phyloP scores from a whole-genome alignment of 2,797 vertebrate genomes.

The Gephyroberyx darwinii region DNA sequence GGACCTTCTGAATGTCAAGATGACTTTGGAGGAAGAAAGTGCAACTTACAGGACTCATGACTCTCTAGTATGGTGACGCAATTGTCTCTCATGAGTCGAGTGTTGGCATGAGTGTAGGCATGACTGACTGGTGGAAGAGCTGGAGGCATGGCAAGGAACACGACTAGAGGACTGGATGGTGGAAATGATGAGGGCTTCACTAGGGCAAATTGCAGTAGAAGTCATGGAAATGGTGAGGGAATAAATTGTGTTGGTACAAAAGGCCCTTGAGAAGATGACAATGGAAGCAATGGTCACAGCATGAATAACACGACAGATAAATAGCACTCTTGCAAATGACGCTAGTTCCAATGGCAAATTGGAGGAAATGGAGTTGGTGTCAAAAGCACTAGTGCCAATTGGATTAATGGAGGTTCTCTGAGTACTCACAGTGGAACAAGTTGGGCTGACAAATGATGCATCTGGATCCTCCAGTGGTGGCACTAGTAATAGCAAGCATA shows the following conservation, averaged over 20 bases:
- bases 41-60: constrained; percentile 69
- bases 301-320: neutral
- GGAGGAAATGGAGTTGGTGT: constrained; percentile 13
- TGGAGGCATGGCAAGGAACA: neutral
- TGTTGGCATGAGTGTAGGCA: neutral
- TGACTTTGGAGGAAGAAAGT: constrained; percentile 72
- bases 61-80: constrained; percentile 44
- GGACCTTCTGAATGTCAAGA: constrained; percentile 71
- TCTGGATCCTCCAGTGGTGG: neutral
- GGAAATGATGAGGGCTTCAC: neutral
- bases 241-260: neutral
- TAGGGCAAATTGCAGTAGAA: neutral
- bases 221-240: neutral
- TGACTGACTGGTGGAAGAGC: neutral
- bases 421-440: neutral
- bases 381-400: neutral
- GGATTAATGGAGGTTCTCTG: constrained; percentile 5
- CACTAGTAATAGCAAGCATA: neutral
- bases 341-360: constrained; percentile 1
- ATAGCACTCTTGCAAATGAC: neutral
- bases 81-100: neutral
- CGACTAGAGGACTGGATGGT: neutral
- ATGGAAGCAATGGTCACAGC: neutral
- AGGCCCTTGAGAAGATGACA: neutral
- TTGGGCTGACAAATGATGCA: neutral